phyloP scores from a whole-genome alignment of 2,113 vertebrate genomes.

The Salminus brasiliensis region DNA sequence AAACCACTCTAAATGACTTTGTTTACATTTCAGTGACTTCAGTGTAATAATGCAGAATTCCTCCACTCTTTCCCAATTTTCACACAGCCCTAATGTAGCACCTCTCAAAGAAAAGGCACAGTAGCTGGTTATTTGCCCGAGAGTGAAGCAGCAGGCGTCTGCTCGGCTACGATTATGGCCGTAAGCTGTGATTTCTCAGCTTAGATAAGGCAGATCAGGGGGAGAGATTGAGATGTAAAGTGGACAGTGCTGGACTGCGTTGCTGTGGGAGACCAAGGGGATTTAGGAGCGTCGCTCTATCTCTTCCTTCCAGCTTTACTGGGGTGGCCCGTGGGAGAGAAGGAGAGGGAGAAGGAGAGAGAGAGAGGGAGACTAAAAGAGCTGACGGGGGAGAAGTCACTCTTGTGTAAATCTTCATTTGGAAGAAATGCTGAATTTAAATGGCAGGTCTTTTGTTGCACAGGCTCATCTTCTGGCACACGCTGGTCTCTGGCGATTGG shows the following conservation, averaged over 20 bases:
- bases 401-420: slow-evolving; percentile 56
- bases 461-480: slow-evolving; percentile 47
- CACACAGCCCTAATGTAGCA: not conserved
- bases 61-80: not conserved
- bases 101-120: not conserved
- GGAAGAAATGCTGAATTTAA: slow-evolving; percentile 53
- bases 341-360: slow-evolving; percentile 28
- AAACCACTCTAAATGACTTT: not conserved
- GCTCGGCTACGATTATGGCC: slow-evolving; percentile 20
- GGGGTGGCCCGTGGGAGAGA: slow-evolving; percentile 53
- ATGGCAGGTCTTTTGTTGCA: slow-evolving; percentile 35
- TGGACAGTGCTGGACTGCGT: slow-evolving; percentile 36
- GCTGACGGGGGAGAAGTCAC: slow-evolving; percentile 14
- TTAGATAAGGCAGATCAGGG: slow-evolving; percentile 53
- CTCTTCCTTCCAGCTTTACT: slow-evolving; percentile 62
- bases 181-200: slow-evolving; percentile 41
- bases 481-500: slow-evolving; percentile 42
- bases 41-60: not conserved
- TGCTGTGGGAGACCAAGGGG: slow-evolving; percentile 52
- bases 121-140: not conserved
- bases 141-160: slow-evolving; percentile 35
- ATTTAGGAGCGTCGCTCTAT: slow-evolving; percentile 65
- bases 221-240: slow-evolving; percentile 44
- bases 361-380: slow-evolving; percentile 31
- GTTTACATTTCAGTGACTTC: not conserved